Evolutionary conservation across 1,140 invertebrate species (phyloP).

Genomic region (Belonocnema kinseyi): DNA sequence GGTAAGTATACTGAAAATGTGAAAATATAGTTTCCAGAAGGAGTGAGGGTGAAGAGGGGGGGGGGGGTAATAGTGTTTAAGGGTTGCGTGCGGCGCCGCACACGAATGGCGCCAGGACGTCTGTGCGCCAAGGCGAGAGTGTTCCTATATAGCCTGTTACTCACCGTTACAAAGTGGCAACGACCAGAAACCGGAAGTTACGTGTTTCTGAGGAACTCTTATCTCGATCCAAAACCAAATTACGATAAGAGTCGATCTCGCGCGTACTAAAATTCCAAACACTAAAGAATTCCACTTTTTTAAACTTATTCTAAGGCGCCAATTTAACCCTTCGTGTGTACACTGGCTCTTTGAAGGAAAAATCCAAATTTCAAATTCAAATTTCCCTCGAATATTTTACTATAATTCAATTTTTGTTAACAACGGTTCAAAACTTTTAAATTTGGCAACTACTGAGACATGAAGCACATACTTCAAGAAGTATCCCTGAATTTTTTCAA

Average conservation of each 20-base stretch:
- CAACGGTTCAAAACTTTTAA: too few relatives aligned
- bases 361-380: too few relatives aligned
- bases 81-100: conserved; percentile 59
- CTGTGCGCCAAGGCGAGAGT: conserved; percentile 51
- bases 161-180: conserved; percentile 42
- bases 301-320: neutral
- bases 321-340: too few relatives aligned
- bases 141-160: conserved; percentile 51
- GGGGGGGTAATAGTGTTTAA: conserved; percentile 48
- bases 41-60: neutral
- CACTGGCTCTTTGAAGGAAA: too few relatives aligned
- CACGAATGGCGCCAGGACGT: conserved; percentile 55
- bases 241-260: conserved; percentile 14
- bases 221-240: conserved; percentile 7
- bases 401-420: too few relatives aligned
- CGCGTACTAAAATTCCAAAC: neutral
- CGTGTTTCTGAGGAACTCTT: neutral
- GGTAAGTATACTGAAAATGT: neutral
- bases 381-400: too few relatives aligned
- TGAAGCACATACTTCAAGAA: too few relatives aligned
- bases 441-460: too few relatives aligned
- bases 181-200: conserved; percentile 44
- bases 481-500: too few relatives aligned
- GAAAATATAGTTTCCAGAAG: conserved; percentile 18
- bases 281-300: neutral